Evolutionary conservation across 1,140 invertebrate genomes (phyloP).

Genomic region (Hylaeus anthracinus): DNA sequence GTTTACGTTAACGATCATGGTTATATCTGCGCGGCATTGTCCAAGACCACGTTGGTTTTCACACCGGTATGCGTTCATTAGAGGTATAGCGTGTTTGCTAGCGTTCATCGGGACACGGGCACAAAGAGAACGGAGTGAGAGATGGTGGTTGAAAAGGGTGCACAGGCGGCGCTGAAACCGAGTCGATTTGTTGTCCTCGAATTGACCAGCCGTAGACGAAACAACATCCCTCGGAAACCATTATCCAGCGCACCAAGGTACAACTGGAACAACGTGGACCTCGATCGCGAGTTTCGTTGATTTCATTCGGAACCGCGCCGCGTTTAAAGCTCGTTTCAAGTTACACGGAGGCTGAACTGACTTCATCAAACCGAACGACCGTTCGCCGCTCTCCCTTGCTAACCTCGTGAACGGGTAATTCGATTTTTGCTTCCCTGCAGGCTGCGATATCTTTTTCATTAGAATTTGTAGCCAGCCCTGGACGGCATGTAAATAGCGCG

Average conservation of each 20-base stretch:
- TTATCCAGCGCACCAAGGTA: slow-evolving; percentile 60
- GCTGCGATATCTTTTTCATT: not conserved
- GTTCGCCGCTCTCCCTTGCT: too few species aligned
- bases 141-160: not conserved
- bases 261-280: slow-evolving; percentile 48
- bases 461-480: not conserved
- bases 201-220: slow-evolving; percentile 26
- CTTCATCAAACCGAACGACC: slow-evolving; percentile 4
- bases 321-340: slow-evolving; percentile 18
- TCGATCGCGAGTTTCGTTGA: slow-evolving; percentile 64
- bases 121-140: not conserved
- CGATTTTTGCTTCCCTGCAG: not conserved
- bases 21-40: not conserved
- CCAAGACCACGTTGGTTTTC: not conserved
- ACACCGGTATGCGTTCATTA: slow-evolving; percentile 15
- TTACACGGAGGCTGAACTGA: not conserved
- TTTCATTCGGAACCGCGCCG: slow-evolving; percentile 58
- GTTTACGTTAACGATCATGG: not conserved
- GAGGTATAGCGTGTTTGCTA: slow-evolving; percentile 15
- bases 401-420: not conserved
- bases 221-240: slow-evolving; percentile 60
- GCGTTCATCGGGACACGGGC: not conserved
- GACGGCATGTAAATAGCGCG: too few species aligned
- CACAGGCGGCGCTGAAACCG: not conserved
- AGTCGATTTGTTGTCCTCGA: slow-evolving; percentile 14